Evolutionary conservation across 2,888 invertebrate species (phyloP).

Genomic region (Torymus auratus): DNA sequence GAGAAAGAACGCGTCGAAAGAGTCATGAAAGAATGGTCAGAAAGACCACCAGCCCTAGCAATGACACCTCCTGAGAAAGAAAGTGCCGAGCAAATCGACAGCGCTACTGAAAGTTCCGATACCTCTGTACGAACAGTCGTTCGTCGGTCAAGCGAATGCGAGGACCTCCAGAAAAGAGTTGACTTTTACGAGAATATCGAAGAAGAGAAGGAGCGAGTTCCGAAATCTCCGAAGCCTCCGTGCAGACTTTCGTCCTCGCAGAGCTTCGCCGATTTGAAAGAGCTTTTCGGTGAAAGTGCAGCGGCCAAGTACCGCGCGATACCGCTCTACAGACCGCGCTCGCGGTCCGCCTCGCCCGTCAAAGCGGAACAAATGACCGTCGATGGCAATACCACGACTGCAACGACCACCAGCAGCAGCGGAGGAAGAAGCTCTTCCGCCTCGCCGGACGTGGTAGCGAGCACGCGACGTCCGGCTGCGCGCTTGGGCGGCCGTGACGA

Average conservation of each 20-base stretch:
- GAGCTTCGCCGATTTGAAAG: conserved; percentile 87
- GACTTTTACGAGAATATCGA: conserved; percentile 88
- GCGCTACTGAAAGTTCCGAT: conserved; percentile 82
- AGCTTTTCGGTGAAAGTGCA: conserved; percentile 88
- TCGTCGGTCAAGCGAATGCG: conserved; percentile 79
- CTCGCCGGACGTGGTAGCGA: conserved; percentile 66
- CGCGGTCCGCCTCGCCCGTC: conserved; percentile 62
- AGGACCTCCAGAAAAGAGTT: conserved; percentile 85
- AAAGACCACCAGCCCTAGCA: conserved; percentile 71
- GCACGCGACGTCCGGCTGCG: conserved; percentile 68
- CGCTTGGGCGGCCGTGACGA: conserved; percentile 71
- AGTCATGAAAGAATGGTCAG: conserved; percentile 77
- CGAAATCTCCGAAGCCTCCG: conserved; percentile 69
- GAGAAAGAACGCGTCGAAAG: conserved; percentile 72
- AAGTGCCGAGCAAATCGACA: conserved; percentile 82
- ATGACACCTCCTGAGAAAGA: conserved; percentile 63
- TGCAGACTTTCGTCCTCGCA: conserved; percentile 78
- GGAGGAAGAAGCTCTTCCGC: conserved; percentile 67
- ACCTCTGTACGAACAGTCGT: conserved; percentile 85
- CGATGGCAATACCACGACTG: conserved; percentile 4
- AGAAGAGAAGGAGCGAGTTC: conserved; percentile 70
- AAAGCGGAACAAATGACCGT: conserved; percentile 60
- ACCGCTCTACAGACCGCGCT: conserved; percentile 70
- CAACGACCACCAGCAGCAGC: neutral
- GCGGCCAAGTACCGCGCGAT: conserved; percentile 80